Conservation (phyloP, 2,797 vertebrate genomes). For the Muscicapa comitata region DNA sequence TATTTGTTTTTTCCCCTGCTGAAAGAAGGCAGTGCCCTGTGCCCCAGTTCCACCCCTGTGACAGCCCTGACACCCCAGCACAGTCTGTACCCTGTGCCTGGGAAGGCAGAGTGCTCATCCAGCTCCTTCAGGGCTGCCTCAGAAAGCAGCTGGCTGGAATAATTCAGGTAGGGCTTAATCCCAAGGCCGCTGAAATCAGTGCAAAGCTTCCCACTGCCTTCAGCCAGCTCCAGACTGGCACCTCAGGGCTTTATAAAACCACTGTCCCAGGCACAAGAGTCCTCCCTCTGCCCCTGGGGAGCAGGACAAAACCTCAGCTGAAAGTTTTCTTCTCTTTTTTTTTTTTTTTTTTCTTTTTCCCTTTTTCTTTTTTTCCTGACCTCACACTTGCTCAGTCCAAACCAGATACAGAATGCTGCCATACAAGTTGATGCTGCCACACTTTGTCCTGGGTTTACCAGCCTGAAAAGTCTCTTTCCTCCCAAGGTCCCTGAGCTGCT, state of each 20-base stretch:
- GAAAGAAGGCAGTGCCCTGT: background rate
- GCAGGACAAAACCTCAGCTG: background rate
- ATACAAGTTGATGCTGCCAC: background rate
- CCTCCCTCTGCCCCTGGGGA: background rate
- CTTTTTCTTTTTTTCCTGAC: background rate
- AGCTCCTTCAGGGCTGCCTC: background rate
- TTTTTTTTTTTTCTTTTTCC: background rate
- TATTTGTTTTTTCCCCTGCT: background rate
- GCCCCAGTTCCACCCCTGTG: background rate
- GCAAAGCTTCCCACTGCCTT: background rate
- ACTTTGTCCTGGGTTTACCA: background rate
- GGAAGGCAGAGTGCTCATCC: background rate
- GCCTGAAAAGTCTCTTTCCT: background rate
- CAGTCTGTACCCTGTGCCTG: background rate
- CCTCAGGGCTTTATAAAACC: background rate
- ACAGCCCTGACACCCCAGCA: background rate
- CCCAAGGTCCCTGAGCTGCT: background rate
- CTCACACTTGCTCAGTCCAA: background rate
- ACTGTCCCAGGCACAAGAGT: accelerated
- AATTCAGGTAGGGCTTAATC: background rate
- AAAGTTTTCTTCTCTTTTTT: background rate
- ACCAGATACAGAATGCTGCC: background rate
- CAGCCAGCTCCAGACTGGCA: background rate
- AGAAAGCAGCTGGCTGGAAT: background rate
- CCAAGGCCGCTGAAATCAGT: background rate